Base-by-base conservation (phyloP, 1,140 invertebrate genomes). In the Cotesia glomerata region DNA sequence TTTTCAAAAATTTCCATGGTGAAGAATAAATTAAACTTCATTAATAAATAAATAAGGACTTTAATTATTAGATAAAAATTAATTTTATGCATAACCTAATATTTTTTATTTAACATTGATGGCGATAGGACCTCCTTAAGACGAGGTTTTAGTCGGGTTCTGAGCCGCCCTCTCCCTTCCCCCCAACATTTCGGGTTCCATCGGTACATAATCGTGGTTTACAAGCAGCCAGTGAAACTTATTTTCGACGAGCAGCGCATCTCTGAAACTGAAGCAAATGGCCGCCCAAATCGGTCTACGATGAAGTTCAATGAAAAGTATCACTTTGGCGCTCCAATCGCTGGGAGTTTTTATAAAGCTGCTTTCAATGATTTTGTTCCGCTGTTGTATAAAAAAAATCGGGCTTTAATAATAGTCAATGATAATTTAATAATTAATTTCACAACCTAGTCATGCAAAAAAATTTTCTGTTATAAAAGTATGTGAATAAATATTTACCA, bases 321-420 rank as follows among this genome's bases (percentile, higher is more conserved):
- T 79, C 90, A 93, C 0, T 87, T 98, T 13, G 94, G 94, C 5
- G 82, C 92, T 74, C 94, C 95, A 0, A 86, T 98, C 61, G 95
- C 95, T 58, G 96, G 93, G 7, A 98, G 97, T 81, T 93, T 97
- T 80, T 98, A 92, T 78, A 93, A 94, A 82, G 96, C 97, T 4
- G 88, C 96, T 81, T 98, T 89, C 80, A 97, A 98, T 84, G 93
- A 95, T 77, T 98, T 97, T 45, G 39, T 45, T 45, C 39, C 39
- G 77, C 95, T 98, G 4, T 95, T 95, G 0, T 11, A 45, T n/a
- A n/a, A n/a, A n/a, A n/a, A n/a, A 26, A 26, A 26, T 26, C 18
- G 18, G 2, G 18, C 18, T 26, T 26, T 26, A 26, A 26, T 26
- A 26, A 26, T 26, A 26, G 2, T 26, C 2, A 26, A 26, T 26